Percentiles rank a stretch among this genome's conserved stretches.
Conservation (phyloP, 1,140 invertebrate species). For the Drosophila yakuba region DNA sequence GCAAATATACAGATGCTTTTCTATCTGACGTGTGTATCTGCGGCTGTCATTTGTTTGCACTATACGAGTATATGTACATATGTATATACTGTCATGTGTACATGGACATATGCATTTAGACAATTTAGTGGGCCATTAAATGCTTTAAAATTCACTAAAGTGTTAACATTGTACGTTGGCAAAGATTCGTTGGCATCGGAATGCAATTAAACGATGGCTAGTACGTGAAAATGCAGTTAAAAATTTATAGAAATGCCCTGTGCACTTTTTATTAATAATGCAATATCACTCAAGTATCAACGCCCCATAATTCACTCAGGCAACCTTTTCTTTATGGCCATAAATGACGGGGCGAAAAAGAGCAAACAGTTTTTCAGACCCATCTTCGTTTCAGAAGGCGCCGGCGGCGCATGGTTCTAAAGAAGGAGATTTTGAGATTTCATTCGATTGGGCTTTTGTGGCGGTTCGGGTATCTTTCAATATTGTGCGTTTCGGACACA, state of each 20-base stretch:
- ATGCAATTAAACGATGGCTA: conserved; percentile 38
- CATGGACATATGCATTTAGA: conserved; percentile 16
- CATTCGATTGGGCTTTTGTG: conserved; percentile 28
- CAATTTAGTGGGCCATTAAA: conserved; percentile 56
- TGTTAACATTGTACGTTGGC: conserved; percentile 46
- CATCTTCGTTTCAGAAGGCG: conserved; percentile 50
- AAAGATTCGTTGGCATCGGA: conserved; percentile 22
- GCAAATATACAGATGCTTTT: conserved; percentile 42
- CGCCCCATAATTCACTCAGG: conserved; percentile 67
- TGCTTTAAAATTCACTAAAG: conserved; percentile 39
- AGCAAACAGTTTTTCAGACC: conserved; percentile 8
- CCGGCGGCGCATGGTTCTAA: conserved; percentile 70
- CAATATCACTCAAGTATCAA: conserved; percentile 79
- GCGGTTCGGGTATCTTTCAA: conserved; percentile 43
- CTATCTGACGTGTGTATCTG: conserved; percentile 44
- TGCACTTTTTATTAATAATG: conserved; percentile 52
- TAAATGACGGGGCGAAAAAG: conserved; percentile 50
- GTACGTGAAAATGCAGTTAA: conserved; percentile 51
- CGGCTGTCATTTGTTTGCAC: conserved; percentile 52
- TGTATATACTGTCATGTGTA: background rate
- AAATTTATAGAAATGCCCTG: conserved; percentile 22
- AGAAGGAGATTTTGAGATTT: conserved; percentile 61
- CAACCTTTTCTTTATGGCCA: conserved; percentile 22
- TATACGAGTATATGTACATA: background rate
- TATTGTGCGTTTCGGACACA: conserved; percentile 69